These are phyloP conservation scores for Dascyllus trimaculatus DNA, from an alignment of 2,113 vertebrate genomes.

Conservation along the genomic window DNA sequence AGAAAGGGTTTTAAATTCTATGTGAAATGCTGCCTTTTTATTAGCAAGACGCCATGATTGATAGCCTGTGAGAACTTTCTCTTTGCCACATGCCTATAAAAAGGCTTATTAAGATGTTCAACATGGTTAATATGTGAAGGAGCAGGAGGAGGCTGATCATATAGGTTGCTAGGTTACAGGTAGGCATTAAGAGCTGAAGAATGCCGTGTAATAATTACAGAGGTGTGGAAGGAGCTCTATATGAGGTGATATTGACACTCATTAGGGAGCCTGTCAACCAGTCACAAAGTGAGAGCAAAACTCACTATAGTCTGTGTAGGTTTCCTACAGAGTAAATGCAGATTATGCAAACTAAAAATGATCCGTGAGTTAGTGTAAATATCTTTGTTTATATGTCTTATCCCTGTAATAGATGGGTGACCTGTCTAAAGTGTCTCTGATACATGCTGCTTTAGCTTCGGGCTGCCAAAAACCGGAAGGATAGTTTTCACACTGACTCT, in stretches of 20 bases:
- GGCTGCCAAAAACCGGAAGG: background rate
- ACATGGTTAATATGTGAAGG: background rate
- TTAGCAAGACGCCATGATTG: background rate
- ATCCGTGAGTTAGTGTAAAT: slow-evolving; percentile 4
- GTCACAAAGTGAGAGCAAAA: slow-evolving; percentile 14
- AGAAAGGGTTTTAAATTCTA: too few relatives aligned
- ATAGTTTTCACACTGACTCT: background rate
- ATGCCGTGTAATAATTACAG: background rate
- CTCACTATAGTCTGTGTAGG: background rate
- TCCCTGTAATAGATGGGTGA: slow-evolving; percentile 9
- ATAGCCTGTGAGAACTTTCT: background rate
- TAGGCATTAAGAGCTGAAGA: background rate
- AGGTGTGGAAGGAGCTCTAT: slow-evolving; percentile 12
- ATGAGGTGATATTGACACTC: background rate
- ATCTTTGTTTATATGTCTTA: slow-evolving; percentile 19
- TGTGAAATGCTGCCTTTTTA: background rate
- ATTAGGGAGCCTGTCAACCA: background rate
- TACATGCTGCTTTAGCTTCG: slow-evolving; percentile 1
- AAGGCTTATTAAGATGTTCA: background rate
- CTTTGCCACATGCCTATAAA: slow-evolving; percentile 1
- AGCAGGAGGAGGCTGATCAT: background rate
- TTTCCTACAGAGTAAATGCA: background rate
- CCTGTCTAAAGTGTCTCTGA: background rate
- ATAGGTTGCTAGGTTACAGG: slow-evolving; percentile 40
- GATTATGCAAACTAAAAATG: slow-evolving; percentile 23